Evolutionary conservation across 2,113 vertebrate genomes (phyloP).

Genomic region (Neodontobutis hainanensis): DNA sequence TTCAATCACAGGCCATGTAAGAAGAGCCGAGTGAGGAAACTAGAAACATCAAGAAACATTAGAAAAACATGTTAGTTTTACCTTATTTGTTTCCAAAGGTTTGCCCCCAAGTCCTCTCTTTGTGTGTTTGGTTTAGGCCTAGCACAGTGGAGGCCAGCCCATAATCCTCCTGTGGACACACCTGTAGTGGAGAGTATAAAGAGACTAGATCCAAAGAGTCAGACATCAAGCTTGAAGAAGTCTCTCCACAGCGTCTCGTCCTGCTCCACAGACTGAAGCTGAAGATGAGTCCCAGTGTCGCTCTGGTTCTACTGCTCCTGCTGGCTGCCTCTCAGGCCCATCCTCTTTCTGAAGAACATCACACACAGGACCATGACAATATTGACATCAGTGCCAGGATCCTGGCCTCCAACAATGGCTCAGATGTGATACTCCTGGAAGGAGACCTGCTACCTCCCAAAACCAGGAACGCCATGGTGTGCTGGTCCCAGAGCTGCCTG

Average conservation of each 20-base stretch:
- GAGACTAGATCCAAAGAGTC: slow-evolving; percentile 1
- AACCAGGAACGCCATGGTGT: not conserved
- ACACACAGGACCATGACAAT: not conserved
- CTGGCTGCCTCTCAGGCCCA: too few species aligned
- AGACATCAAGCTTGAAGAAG: slow-evolving; percentile 5
- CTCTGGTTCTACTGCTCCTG: not conserved
- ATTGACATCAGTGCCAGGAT: not conserved
- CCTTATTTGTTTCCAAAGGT: slow-evolving; percentile 24
- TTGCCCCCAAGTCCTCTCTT: slow-evolving; percentile 33
- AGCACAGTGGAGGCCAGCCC: slow-evolving; percentile 18
- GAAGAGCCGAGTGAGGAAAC: not conserved
- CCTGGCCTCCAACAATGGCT: not conserved
- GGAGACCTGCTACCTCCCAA: not conserved
- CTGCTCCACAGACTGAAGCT: not conserved
- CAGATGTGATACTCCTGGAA: not conserved
- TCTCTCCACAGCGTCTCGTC: not conserved
- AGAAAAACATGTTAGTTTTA: slow-evolving; percentile 3
- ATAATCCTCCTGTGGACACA: slow-evolving; percentile 51
- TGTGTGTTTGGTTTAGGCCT: slow-evolving; percentile 17
- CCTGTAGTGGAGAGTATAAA: slow-evolving; percentile 35
- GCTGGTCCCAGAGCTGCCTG: not conserved
- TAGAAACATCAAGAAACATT: not conserved
- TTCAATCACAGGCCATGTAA: too few species aligned
- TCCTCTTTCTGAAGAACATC: not conserved
- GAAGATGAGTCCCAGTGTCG: not conserved